Evolutionary conservation across 2,797 vertebrate species (phyloP).

Genomic region (Sebastes variabilis): DNA sequence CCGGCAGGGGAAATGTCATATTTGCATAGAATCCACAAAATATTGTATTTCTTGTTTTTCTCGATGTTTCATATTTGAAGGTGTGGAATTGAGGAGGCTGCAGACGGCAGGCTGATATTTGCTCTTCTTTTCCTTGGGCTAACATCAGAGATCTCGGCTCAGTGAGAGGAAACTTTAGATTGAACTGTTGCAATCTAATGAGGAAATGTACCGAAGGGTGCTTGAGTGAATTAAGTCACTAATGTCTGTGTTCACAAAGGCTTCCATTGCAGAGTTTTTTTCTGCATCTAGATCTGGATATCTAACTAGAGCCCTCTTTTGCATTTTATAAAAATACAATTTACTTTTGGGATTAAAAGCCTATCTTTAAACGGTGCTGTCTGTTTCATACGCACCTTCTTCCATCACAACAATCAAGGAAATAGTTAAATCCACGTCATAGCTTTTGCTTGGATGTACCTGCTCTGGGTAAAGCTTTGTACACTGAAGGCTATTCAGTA

Average conservation of each 20-base stretch:
- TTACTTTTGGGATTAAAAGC: neutral
- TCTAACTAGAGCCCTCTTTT: neutral
- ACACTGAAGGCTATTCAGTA: neutral
- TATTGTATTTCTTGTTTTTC: slow-evolving; percentile 72
- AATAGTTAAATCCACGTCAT: neutral
- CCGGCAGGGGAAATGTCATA: slow-evolving; percentile 75
- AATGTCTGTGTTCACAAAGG: slow-evolving; percentile 29
- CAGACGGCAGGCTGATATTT: slow-evolving; percentile 59
- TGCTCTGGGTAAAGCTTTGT: slow-evolving; percentile 1
- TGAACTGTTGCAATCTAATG: slow-evolving; percentile 52
- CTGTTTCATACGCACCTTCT: neutral
- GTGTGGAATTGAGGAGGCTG: slow-evolving; percentile 40
- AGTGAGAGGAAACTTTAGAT: slow-evolving; percentile 38
- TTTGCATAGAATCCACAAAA: slow-evolving; percentile 79
- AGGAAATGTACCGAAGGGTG: slow-evolving; percentile 48
- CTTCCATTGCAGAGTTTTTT: neutral
- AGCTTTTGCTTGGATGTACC: slow-evolving; percentile 1
- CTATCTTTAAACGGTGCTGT: neutral
- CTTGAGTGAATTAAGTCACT: slow-evolving; percentile 41
- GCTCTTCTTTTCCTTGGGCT: slow-evolving; percentile 31
- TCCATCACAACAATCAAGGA: neutral
- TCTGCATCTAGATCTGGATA: neutral
- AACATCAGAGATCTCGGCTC: slow-evolving; percentile 52
- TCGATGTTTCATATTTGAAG: slow-evolving; percentile 56
- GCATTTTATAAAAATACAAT: neutral